phyloP scores from a whole-genome alignment of 2,113 vertebrate genomes.

The Serinus canaria region DNA sequence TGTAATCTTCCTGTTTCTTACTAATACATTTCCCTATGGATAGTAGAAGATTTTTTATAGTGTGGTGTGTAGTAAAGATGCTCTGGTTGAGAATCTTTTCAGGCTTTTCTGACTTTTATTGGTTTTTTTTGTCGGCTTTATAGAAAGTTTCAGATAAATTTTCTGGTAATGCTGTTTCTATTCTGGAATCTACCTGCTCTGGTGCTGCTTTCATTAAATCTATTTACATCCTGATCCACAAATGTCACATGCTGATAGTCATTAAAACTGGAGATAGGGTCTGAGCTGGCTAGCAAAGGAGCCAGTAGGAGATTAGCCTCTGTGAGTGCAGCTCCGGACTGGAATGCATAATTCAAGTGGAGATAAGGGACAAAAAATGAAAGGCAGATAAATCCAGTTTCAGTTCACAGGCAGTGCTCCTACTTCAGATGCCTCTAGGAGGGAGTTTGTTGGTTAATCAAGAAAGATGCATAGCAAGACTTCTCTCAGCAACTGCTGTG shows the following conservation, averaged over 20 bases:
- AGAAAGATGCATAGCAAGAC: background rate
- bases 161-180: background rate
- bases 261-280: background rate
- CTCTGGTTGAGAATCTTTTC: background rate
- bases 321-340: background rate
- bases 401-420: background rate
- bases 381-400: constrained; percentile 33
- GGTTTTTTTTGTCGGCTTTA: background rate
- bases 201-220: background rate
- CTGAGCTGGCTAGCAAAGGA: background rate
- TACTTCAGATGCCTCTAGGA: background rate
- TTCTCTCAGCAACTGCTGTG: background rate
- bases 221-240: background rate
- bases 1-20: background rate
- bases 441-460: constrained; percentile 31
- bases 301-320: background rate
- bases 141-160: background rate
- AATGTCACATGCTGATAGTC: background rate
- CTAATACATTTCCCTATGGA: background rate
- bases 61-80: background rate
- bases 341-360: background rate
- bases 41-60: background rate
- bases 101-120: background rate
- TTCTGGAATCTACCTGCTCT: background rate
- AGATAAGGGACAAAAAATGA: constrained; percentile 13